These are phyloP conservation scores for Exocentrus adspersus DNA, from an alignment of 2,888 invertebrate species.

Conservation along the genomic window DNA sequence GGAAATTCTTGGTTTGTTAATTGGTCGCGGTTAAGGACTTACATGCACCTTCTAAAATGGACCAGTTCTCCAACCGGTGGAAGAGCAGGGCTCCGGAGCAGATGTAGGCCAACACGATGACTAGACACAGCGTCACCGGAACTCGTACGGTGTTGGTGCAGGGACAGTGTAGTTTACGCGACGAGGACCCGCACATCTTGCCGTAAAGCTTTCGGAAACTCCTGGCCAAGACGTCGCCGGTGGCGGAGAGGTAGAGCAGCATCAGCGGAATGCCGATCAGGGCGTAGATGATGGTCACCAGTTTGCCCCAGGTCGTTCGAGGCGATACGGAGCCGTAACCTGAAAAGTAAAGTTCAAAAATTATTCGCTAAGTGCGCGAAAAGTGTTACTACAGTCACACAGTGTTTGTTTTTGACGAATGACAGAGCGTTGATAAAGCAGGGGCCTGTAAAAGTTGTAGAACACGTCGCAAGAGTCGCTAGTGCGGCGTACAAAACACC, in stretches of 20 bases:
- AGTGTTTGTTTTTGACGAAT: too few species aligned
- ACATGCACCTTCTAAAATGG: constrained; percentile 78
- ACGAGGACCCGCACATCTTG: constrained; percentile 74
- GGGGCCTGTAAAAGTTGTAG: too few species aligned
- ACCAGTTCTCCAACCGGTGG: constrained; percentile 91
- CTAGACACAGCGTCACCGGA: constrained; percentile 86
- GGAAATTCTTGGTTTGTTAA: constrained; percentile 7
- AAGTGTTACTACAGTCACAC: too few species aligned
- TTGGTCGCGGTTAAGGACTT: not conserved
- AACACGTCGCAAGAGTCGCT: too few species aligned
- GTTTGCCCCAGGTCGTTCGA: constrained; percentile 79
- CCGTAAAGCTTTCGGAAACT: constrained; percentile 53
- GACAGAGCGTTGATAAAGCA: too few species aligned
- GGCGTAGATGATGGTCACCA: constrained; percentile 86
- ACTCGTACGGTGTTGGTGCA: constrained; percentile 76
- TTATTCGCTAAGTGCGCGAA: too few species aligned
- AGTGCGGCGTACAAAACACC: too few species aligned
- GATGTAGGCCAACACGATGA: constrained; percentile 88
- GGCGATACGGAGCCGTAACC: constrained; percentile 89
- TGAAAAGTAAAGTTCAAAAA: constrained; percentile 65
- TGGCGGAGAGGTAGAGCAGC: constrained; percentile 86
- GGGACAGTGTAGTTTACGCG: constrained; percentile 57
- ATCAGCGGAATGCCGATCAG: constrained; percentile 89
- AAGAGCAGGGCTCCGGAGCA: constrained; percentile 91
- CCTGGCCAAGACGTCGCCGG: constrained; percentile 86